Conservation (phyloP, 2,797 vertebrate genomes). For the Anguilla obscura region DNA sequence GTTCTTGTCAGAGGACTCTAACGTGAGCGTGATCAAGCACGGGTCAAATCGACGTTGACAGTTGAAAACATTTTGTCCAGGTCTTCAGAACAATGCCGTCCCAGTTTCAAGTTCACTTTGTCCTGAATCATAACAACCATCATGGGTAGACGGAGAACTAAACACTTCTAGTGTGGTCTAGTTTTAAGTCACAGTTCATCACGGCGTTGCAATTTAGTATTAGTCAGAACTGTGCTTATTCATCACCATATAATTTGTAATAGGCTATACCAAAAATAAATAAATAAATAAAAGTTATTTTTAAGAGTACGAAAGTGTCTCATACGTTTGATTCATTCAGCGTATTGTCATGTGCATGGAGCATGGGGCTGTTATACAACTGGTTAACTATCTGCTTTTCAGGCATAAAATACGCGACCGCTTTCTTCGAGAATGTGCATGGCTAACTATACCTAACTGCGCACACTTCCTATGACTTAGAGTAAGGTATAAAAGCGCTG, state of each 20-base stretch:
- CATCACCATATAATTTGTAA: neutral
- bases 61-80: neutral
- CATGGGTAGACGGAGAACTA: neutral
- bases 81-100: constrained; percentile 8
- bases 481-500: constrained; percentile 74
- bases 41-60: constrained; percentile 7
- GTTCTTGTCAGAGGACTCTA: constrained; percentile 18
- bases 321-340: constrained; percentile 61
- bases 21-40: constrained; percentile 13
- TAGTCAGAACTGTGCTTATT: neutral
- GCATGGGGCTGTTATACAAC: constrained; percentile 77
- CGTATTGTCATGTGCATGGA: constrained; percentile 70
- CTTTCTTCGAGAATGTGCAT: constrained; percentile 69
- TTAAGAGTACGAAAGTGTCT: constrained; percentile 57
- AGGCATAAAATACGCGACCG: constrained; percentile 76
- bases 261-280: neutral
- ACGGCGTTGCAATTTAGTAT: neutral
- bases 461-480: constrained; percentile 62
- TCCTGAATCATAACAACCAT: neutral
- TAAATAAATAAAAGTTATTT: neutral
- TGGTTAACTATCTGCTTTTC: constrained; percentile 74
- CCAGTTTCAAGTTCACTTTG: constrained; percentile 12
- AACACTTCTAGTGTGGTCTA: neutral
- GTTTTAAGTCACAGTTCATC: neutral
- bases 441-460: constrained; percentile 65